A percentile compares a stretch with the other conserved stretches of the same genome.
phyloP scores from a whole-genome alignment of 2,888 invertebrate genomes.

The Leucozona laternaria region DNA sequence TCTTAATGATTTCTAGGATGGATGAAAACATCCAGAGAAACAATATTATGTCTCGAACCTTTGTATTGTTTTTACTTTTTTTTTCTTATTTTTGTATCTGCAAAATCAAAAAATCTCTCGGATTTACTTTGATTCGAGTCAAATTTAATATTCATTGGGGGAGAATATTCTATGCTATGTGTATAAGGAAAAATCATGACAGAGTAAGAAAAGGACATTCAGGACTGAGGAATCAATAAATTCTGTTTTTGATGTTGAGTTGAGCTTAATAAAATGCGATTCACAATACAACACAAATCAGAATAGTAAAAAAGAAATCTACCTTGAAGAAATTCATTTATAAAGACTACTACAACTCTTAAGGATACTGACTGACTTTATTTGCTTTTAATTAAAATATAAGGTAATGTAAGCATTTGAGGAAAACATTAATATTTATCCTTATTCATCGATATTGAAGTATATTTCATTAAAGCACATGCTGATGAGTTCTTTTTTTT shows the following conservation, averaged over 20 bases:
- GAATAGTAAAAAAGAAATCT: not conserved
- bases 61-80: slow-evolving; percentile 12
- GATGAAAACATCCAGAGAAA: slow-evolving; percentile 36
- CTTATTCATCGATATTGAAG: not conserved
- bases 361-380: not conserved
- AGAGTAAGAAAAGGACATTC: slow-evolving; percentile 54
- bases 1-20: slow-evolving; percentile 67
- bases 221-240: slow-evolving; percentile 55
- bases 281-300: slow-evolving; percentile 10
- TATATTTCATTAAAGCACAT: not conserved
- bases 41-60: slow-evolving; percentile 58
- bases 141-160: slow-evolving; percentile 64
- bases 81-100: not conserved
- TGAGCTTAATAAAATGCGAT: slow-evolving; percentile 46
- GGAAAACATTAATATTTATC: slow-evolving; percentile 6
- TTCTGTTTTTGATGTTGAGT: slow-evolving; percentile 33
- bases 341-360: not conserved
- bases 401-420: not conserved
- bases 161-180: slow-evolving; percentile 5
- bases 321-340: not conserved
- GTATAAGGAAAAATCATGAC: slow-evolving; percentile 29
- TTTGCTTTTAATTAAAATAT: slow-evolving; percentile 35
- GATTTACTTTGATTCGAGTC: slow-evolving; percentile 44
- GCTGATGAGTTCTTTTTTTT: not conserved
- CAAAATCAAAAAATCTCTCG: slow-evolving; percentile 8